phyloP scores from a whole-genome alignment of 2,797 vertebrate genomes.

The Xenops minutus region DNA sequence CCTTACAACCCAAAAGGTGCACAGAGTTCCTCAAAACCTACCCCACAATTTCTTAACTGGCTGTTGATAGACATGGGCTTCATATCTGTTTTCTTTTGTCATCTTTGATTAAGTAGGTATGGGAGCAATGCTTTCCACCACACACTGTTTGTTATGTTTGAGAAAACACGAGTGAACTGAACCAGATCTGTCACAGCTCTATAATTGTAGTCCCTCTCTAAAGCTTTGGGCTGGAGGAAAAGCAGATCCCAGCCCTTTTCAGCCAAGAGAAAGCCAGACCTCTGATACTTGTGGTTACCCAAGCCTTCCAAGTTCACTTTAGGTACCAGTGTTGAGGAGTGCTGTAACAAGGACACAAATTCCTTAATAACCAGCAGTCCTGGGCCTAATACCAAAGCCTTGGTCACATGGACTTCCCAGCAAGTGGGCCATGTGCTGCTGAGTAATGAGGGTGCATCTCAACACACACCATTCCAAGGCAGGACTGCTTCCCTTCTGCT shows the following conservation, averaged over 20 bases:
- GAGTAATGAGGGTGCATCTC: background rate
- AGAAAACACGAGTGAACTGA: background rate
- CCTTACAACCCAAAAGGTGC: rapidly evolving
- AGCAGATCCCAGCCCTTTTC: background rate
- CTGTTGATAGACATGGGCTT: background rate
- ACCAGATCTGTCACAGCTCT: background rate
- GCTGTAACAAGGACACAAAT: background rate
- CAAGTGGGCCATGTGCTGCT: background rate
- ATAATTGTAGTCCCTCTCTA: rapidly evolving
- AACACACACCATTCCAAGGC: background rate
- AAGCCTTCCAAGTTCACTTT: background rate
- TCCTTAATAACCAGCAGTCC: background rate
- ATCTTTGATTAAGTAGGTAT: rapidly evolving
- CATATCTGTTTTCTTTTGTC: background rate
- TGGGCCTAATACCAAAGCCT: background rate
- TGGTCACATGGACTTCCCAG: background rate
- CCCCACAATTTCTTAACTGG: background rate
- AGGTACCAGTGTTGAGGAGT: background rate
- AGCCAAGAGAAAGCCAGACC: background rate
- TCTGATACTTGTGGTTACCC: background rate
- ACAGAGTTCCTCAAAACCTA: background rate
- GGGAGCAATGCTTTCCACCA: background rate
- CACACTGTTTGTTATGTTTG: rapidly evolving
- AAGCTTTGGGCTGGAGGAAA: background rate
- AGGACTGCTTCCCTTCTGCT: background rate